Percentiles rank a stretch among this genome's conserved stretches.
Conservation (phyloP, 2,888 invertebrate species). For the Torymus tubicola region DNA sequence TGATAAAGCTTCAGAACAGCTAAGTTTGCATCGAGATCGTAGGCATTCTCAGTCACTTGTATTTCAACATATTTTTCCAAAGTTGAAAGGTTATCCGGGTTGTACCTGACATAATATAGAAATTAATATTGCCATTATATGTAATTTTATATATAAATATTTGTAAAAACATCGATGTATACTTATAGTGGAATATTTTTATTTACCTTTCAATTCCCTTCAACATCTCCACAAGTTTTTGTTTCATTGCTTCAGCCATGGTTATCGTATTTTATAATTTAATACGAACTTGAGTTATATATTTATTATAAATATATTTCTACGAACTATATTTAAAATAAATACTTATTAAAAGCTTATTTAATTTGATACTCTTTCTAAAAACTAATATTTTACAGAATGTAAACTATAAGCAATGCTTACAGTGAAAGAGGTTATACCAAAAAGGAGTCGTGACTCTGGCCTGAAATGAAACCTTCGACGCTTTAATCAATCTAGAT, state of each 20-base stretch:
- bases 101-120: conserved; percentile 84
- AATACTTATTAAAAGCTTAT: too few species aligned
- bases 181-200: background rate
- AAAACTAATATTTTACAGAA: too few species aligned
- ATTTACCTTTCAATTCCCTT: conserved; percentile 93
- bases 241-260: conserved; percentile 91
- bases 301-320: background rate
- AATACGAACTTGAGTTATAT: conserved; percentile 4
- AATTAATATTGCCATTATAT: background rate
- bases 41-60: conserved; percentile 94
- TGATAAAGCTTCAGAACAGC: conserved; percentile 98
- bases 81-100: conserved; percentile 94
- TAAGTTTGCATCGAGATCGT: conserved; percentile 97
- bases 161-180: too few species aligned
- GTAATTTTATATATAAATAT: background rate
- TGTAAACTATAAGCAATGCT: too few species aligned
- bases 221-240: conserved; percentile 90
- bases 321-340: too few species aligned
- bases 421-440: too few species aligned
- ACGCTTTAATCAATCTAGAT: too few species aligned
- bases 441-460: too few species aligned
- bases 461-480: too few species aligned
- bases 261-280: conserved; percentile 40
- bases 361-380: too few species aligned
- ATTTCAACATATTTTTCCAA: conserved; percentile 95